These are phyloP conservation scores for Drosophila anomelani DNA, from an alignment of 2,888 invertebrate genomes.

Conservation along the genomic window DNA sequence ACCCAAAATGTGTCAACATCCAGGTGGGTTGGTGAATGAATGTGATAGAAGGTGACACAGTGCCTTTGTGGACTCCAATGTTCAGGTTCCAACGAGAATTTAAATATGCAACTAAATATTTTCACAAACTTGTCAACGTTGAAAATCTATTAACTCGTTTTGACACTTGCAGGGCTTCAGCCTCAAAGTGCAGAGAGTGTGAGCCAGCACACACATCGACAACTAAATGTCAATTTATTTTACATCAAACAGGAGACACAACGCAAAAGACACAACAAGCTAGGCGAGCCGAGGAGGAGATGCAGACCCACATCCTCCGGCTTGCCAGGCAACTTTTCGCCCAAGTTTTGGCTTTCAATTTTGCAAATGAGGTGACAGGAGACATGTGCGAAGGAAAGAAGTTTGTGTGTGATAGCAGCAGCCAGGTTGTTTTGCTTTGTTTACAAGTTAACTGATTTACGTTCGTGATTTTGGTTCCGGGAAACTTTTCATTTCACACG, in stretches of 20 bases:
- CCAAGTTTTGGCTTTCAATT: constrained; percentile 80
- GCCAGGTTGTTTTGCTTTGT: constrained; percentile 61
- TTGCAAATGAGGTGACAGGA: constrained; percentile 76
- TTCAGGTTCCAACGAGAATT: constrained; percentile 51
- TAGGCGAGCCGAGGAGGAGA: constrained; percentile 1
- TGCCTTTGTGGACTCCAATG: constrained; percentile 16
- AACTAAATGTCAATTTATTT: constrained; percentile 80
- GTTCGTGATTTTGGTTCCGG: constrained; percentile 62
- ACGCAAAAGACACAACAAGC: constrained; percentile 27
- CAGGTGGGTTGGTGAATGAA: constrained; percentile 25
- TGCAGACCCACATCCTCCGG: constrained; percentile 13
- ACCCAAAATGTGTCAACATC: constrained; percentile 63
- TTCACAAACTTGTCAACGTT: constrained; percentile 47
- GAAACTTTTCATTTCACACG: constrained; percentile 58
- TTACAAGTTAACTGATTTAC: constrained; percentile 77
- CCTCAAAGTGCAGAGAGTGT: no score
- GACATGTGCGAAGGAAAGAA: constrained; percentile 65
- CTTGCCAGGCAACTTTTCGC: constrained; percentile 55
- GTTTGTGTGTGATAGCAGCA: constrained; percentile 62
- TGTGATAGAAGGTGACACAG: constrained; percentile 6
- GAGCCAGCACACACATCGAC: constrained; percentile 57
- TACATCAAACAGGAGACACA: constrained; percentile 59
- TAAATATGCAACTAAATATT: constrained; percentile 74
- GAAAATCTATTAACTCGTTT: constrained; percentile 70
- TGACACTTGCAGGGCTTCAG: constrained; percentile 64